Evolutionary conservation across 2,113 vertebrate genomes (phyloP), one percentile per base, ranked within the genome.

Genomic region (Menura novaehollandiae): DNA sequence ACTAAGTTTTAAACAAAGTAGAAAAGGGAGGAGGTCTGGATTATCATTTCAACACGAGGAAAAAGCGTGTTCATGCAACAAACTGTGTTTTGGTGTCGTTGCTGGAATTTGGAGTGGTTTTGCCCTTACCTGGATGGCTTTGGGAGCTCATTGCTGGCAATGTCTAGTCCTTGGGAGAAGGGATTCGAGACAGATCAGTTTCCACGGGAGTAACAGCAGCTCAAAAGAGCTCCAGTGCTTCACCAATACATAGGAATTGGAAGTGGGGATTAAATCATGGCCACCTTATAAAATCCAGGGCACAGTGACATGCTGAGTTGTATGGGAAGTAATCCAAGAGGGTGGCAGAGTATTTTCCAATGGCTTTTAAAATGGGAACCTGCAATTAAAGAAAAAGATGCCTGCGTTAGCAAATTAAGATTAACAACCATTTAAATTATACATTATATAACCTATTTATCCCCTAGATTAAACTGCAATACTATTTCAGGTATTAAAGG

Each of bases 121-220:
- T 26, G 32, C 59, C 67, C 98, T 97, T 97, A 98, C 98, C 98
- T 98, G 98, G 98, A 91, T 98, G 98, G 96, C 97, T 98, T 97
- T 98, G 98, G 93, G 98, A 98, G 97, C 97, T 98, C 98, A 98
- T 98, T 85, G 97, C 97, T 97, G 79, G 98, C 69, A 80, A 64
- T 2, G 95, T 96, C 84, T n/a, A 81, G 83, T 87, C 96, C 96
- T 97, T 47, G 24, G 74, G 89, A 91, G 92, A 85, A 53, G 37
- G 49, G 44, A 85, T 51, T 92, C 15, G 7, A 90, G 94, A 93
- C 6, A 13, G 96, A 86, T 88, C 92, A 60, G 75, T 41, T 92
- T 85, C 94, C 97, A 91, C 81, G 0, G 51, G 41, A 88, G 71
- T 39, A 46, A 83, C 32, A 32, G 89, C 49, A 89, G 97, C 90